Conservation (phyloP, 2,888 invertebrate species). For the Synanthedon formicaeformis region DNA sequence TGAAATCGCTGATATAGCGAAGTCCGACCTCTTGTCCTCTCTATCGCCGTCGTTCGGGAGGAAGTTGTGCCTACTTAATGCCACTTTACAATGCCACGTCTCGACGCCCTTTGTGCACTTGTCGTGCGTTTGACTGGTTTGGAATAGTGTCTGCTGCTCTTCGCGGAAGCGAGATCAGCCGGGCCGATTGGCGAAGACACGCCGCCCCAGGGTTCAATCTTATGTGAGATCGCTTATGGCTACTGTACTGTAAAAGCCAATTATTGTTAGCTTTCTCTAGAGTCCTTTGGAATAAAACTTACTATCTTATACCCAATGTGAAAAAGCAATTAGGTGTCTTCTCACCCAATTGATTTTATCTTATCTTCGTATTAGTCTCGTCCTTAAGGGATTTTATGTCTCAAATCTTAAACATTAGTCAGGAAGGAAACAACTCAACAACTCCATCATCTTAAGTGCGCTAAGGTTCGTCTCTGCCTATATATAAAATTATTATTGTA, state of each 20-base stretch:
- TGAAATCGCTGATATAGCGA: conserved; percentile 33
- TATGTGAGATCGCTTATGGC: conserved; percentile 47
- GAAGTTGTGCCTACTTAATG: conserved; percentile 35
- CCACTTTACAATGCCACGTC: conserved; percentile 41
- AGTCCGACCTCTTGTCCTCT: conserved; percentile 23
- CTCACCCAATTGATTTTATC: not conserved
- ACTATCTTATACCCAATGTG: not conserved
- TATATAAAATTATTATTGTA: conserved; percentile 27
- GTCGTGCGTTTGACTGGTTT: conserved; percentile 45
- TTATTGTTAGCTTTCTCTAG: conserved; percentile 7
- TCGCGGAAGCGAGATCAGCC: conserved; percentile 49
- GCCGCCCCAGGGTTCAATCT: conserved; percentile 40
- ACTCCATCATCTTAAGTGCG: conserved; percentile 17
- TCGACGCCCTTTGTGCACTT: conserved; percentile 46
- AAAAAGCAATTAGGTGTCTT: not conserved
- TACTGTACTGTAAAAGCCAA: conserved; percentile 19
- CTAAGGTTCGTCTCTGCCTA: conserved; percentile 13
- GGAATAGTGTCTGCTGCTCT: conserved; percentile 34
- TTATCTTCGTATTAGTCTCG: too few species aligned
- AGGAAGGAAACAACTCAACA: conserved; percentile 2
- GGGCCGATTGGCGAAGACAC: conserved; percentile 40
- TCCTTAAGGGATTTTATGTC: not conserved
- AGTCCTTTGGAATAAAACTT: not conserved
- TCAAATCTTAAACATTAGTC: not conserved
- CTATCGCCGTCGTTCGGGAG: conserved; percentile 16